Evolutionary conservation across 2,797 vertebrate species (phyloP), one percentile per base, ranked within the genome.

Genomic region (Chloroceryle amazona): DNA sequence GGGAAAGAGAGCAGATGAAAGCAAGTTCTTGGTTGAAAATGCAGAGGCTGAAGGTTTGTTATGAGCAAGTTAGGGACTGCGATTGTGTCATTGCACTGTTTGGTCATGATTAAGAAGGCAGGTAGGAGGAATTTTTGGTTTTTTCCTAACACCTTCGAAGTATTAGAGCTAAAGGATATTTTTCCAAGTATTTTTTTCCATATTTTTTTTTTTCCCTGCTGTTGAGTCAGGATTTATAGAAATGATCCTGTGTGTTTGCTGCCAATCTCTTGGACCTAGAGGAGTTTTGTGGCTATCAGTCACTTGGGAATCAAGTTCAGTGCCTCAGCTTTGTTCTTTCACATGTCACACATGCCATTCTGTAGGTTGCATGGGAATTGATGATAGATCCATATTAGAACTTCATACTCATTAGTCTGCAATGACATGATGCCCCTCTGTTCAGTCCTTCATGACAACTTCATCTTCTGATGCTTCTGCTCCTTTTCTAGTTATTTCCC

Each of bases 1-100:
- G 5, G 99, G 99, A 68, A 97, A 95, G 85, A 99, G 84, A 90
- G 99, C 98, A 10, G 97, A 98, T 3, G 99, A 99, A 97, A 98
- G 72, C 61, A 98, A 89, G n/a, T 99, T 98, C 96, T 96, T 99
- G 54, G 98, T 99, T 73, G 99, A 99, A 86, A 98, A 98, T 72
- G 91, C 97, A 12, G 74, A 89, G 25, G 97, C 98, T 79, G 97
- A 98, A 98, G 99, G 99, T 99, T 95, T 68, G 87, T 96, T 49
- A 28, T 85, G 84, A 57, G 89, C 58, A 84, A 60, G 18, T 51
- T 83, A 22, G 26, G 39, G 12, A 46, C 6, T 35, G 33, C 29
- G 49, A 7, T 26, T 94, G 22, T 60, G 25, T 65, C 60, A 31
- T 72, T 91, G 35, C 63, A n/a, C 31, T 87, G 60, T 39, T 89